Evolutionary conservation across 2,888 invertebrate genomes (phyloP).

Genomic region (Heliconius ethilla): DNA sequence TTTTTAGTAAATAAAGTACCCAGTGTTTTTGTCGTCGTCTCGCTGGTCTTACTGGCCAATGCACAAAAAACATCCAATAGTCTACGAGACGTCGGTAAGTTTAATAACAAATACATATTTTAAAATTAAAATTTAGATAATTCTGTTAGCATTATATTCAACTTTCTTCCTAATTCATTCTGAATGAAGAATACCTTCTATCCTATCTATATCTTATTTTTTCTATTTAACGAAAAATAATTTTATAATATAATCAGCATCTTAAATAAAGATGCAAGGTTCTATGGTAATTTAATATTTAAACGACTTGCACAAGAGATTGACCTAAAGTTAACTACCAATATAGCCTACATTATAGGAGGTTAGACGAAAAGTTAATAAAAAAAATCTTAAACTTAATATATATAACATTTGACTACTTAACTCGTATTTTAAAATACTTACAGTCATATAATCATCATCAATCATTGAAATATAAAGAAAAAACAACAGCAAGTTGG

Average conservation of each 20-base stretch:
- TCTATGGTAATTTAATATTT: constrained; percentile 27
- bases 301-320: constrained; percentile 25
- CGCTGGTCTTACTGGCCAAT: constrained; percentile 70
- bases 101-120: constrained; percentile 27
- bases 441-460: background rate
- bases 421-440: background rate
- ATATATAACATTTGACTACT: too few relatives aligned
- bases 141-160: background rate
- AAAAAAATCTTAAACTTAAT: background rate
- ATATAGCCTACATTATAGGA: constrained; percentile 18
- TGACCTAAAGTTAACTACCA: constrained; percentile 25
- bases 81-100: constrained; percentile 73
- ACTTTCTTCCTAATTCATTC: background rate
- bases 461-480: background rate
- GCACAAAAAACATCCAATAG: constrained; percentile 71
- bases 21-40: constrained; percentile 68
- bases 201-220: background rate
- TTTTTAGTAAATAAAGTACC: constrained; percentile 65
- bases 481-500: background rate
- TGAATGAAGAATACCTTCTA: too few relatives aligned
- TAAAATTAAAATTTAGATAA: background rate
- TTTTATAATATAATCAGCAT: constrained; percentile 2
- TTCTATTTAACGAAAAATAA: background rate
- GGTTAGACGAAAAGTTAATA: constrained; percentile 3
- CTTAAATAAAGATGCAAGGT: constrained; percentile 20